Base-by-base conservation (phyloP, 2,113 vertebrate species). In the Engystomops pustulosus region DNA sequence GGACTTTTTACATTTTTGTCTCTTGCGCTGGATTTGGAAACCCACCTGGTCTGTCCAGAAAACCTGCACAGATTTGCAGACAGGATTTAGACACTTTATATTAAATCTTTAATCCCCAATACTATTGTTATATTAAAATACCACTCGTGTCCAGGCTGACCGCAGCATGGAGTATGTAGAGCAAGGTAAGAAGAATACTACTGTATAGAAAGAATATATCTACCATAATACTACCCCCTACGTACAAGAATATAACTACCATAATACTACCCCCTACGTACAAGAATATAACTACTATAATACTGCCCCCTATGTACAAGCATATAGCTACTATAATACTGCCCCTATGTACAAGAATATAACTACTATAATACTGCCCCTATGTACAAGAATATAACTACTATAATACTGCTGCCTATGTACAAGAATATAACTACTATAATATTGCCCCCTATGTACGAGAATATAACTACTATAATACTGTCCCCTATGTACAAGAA, bases 401-500 rank as follows among this genome's bases (percentile, higher is more conserved):
- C 51, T 53, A 53, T 25, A 58, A 58, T 58, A 58, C 55, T 58
- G 55, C 55, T 25, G n/a, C 55, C 55, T 58, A 58, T 58, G 9
- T 58, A 58, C 55, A 58, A 58, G 55, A 58, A 58, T 58, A 58
- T 58, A 58, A 58, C 55, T 58, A 58, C 53, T 58, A 58, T 58
- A 58, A 58, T 58, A 58, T 23, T 58, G 53, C 53, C 3, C n/a
- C 53, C 53, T 58, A 58, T 58, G 11, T 58, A 58, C 53, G 25
- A 58, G 53, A 58, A 58, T 25, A 58, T 58, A 58, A 23, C 53
- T 58, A 58, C 53, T 58, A 58, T 58, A 58, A 58, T 58, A 58
- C 53, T 58, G 53, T n/a, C 9, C 53, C 53, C 38, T 58, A 58
- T 58, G 11, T 58, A 58, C 53, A 58, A 53, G 51, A 53, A 53